phyloP scores from a whole-genome alignment of 2,797 vertebrate genomes.

The Manis crassicaudata region DNA sequence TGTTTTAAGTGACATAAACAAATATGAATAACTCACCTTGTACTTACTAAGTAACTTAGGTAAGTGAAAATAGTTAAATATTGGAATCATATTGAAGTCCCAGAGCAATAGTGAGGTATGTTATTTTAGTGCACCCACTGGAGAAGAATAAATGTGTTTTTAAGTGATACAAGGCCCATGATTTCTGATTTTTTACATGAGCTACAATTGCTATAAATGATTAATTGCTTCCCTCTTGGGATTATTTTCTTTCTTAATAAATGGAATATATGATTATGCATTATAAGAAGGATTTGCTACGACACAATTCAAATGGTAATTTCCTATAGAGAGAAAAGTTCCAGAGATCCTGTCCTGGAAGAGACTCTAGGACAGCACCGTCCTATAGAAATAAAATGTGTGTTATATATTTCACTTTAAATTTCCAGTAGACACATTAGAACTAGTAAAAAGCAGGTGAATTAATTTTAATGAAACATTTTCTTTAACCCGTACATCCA shows the following conservation, averaged over 20 bases:
- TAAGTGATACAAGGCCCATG: constrained; percentile 6
- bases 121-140: not conserved
- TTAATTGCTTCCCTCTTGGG: not conserved
- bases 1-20: not conserved
- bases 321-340: not conserved
- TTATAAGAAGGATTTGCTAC: not conserved
- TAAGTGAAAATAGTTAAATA: not conserved
- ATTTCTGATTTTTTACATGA: not conserved
- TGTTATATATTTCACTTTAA: not conserved
- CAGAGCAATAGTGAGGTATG: not conserved
- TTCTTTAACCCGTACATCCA: not conserved
- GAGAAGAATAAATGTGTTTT: constrained; percentile 1
- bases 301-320: not conserved
- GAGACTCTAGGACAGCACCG: not conserved
- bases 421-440: not conserved
- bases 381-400: not conserved
- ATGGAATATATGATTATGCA: not conserved
- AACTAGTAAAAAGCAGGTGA: not conserved
- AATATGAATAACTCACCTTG: not conserved
- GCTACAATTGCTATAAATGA: not conserved
- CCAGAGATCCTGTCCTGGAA: not conserved
- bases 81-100: not conserved
- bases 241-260: constrained; percentile 41
- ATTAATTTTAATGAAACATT: not conserved
- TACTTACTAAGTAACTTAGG: not conserved